Base-by-base conservation (phyloP, 2,797 vertebrate genomes). In the Bovichtus variegatus region DNA sequence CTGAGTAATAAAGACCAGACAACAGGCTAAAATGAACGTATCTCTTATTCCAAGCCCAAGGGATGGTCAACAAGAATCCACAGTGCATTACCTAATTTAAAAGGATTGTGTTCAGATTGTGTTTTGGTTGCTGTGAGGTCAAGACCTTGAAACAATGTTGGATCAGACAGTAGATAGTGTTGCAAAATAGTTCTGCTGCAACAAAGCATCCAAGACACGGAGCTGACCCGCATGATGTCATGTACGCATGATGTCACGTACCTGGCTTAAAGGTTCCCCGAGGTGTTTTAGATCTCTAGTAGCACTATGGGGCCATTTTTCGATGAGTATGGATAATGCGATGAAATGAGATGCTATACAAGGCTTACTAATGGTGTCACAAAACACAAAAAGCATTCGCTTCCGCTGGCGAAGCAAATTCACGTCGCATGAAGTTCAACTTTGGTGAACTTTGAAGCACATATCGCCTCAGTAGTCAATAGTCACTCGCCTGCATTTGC, bases 1-100 rank as follows among this genome's bases (percentile, higher is more conserved):
- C 69, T 49, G 53, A 79, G 80, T 92, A 92, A 91, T 90, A 90
- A 86, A 89, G 87, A 87, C 80, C 87, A 93, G 90, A 91, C 82
- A 92, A 90, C 49, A 72, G 70, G 73, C 78, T 72, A 61, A 84
- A 84, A 89, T 82, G 62, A 87, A 76, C 25, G 21, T 71, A 90
- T 90, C 80, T 78, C 81, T 89, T 27, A 70, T 84, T 87, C 74
- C 67, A 50, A 78, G 62, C 87, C 89, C 81, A 55, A 63, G 83
- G 85, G 88, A 92, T 78, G 86, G 84, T 92, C 89, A 91, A 82
- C 79, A 86, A 71, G 61, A 80, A 74, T 86, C 78, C 71, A 10
- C 65, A 51, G 64, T 53, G 85, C 84, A 91, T 91, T 91, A 90
- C 87, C 85, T 93, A 91, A 92, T 76, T 66, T 70, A 64, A 70